Base-by-base conservation (phyloP, 2,113 vertebrate genomes). In the Beaufortia kweichowensis region DNA sequence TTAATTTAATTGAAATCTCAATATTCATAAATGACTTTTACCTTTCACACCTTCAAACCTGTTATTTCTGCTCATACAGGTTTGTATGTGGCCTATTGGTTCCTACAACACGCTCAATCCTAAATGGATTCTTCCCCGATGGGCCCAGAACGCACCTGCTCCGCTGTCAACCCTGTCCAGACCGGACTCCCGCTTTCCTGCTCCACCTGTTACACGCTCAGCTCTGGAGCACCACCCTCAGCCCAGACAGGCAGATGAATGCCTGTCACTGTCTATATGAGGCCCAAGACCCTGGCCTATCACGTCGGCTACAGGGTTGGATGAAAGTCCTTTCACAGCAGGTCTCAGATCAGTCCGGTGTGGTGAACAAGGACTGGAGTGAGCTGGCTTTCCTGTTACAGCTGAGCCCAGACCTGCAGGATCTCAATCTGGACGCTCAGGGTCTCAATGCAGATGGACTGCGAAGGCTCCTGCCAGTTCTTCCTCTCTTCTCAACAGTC, bases 191-290 rank as follows among this genome's bases (percentile, higher is more conserved):
- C 9, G 39, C 59, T 4, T 81, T 79, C 53, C 50, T 83, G 33
- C 65, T 87, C 68, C 60, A 43, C 28, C 74, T 87, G 66, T 82
- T 87, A 21, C 76, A 77, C 11, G 68, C 83, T 2, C 86, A 85
- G 79, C 81, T 87, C 26, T 68, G 56, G 29, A 76, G 61, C 33
- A 21, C 39, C 17, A 70, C 56, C n/a, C 79, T 87, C 17, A 57
- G 69, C 19, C 78, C 84, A 0, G 86, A 85, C 73, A 69, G 86
- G 39, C 81, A 85, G 57, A 69, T 87, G 28, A 87, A 87, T 23
- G 69, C 77, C 7, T 87, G 83, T 23, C 81, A 87, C 78, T 87
- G 86, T 68, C 84, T 87, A 6, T 85, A 87, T 11, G 86, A 87
- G 62, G 84, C 86, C 6, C 78, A 81, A 65, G 86, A 87, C 70